Evolutionary conservation across 2,888 invertebrate genomes (phyloP), one percentile per base, ranked within the genome.

Genomic region (Tenthredo livida): DNA sequence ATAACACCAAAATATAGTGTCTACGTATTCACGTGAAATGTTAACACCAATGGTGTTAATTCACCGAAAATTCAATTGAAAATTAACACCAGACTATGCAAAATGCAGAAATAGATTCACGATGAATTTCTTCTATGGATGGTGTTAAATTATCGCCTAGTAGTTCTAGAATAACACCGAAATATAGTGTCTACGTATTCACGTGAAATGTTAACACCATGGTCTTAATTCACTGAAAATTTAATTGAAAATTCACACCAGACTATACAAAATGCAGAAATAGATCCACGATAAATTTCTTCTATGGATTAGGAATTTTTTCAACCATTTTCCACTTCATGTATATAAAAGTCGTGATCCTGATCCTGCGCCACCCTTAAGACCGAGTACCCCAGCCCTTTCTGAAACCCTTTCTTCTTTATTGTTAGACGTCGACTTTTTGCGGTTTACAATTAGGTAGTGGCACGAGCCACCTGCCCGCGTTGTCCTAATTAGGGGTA

Each of bases 401-500:
- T n/a, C n/a, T 21, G 58, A 21, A 75, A 61, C 78, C 78, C 58
- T 58, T 80, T 80, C 21, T 25, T 47, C 10, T 58, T 33, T 61
- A 29, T 61, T 61, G 21, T 33, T 77, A 54, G 29, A 54, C 50
- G 17, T 77, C 17, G 17, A 54, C 80, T 80, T 29, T 21, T 80
- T 61, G 50, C 21, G 50, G 58, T 21, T 73, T 43, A 73, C 72
- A 73, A 40, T 73, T 73, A 73, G 72, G 43, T 40, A 43, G 29
- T 54, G 50, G 50, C 77, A 77, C 29, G 50, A 77, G 50, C 47
- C 29, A 58, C 80, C 21, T 37, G 37, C 80, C 21, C 47, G 17
- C 15, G 9, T 3, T 40, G 21, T 61, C 61, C 61, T 80, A 80
- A 80, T 80, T 80, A 17, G 40, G 50, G 80, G 58, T 80, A 40